phyloP scores from a whole-genome alignment of 2,888 invertebrate species.

The Malthinus seriepunctatus region DNA sequence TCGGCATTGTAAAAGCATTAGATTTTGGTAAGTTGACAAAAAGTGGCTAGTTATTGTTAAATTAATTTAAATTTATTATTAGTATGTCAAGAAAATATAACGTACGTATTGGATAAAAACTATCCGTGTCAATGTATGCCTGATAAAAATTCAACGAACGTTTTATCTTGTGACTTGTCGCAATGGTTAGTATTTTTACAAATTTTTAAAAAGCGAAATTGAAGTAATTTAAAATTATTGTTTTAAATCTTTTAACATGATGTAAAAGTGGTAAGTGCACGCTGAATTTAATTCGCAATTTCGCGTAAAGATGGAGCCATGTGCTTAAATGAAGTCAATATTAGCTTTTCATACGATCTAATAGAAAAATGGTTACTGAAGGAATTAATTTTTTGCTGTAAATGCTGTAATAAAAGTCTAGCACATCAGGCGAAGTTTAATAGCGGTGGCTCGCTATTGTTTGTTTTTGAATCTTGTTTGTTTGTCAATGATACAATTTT shows the following conservation, averaged over 20 bases:
- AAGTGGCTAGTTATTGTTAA: neutral
- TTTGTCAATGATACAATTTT: too few relatives aligned
- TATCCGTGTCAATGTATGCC: conserved; percentile 1
- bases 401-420: too few relatives aligned
- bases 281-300: too few relatives aligned
- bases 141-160: neutral
- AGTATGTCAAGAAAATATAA: conserved; percentile 5
- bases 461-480: too few relatives aligned
- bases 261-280: neutral
- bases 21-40: conserved; percentile 2
- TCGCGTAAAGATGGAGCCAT: neutral
- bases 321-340: too few relatives aligned
- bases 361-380: too few relatives aligned
- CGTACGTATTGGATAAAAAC: conserved; percentile 6
- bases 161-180: neutral
- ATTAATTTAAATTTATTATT: neutral
- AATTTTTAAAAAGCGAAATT: too few relatives aligned
- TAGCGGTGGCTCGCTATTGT: too few relatives aligned
- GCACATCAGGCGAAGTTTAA: too few relatives aligned
- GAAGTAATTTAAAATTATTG: too few relatives aligned
- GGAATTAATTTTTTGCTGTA: too few relatives aligned
- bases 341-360: too few relatives aligned
- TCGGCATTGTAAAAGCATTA: neutral
- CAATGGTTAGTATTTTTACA: neutral
- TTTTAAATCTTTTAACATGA: neutral